phyloP scores from a whole-genome alignment of 2,113 vertebrate genomes.

The Notothenia rossii region DNA sequence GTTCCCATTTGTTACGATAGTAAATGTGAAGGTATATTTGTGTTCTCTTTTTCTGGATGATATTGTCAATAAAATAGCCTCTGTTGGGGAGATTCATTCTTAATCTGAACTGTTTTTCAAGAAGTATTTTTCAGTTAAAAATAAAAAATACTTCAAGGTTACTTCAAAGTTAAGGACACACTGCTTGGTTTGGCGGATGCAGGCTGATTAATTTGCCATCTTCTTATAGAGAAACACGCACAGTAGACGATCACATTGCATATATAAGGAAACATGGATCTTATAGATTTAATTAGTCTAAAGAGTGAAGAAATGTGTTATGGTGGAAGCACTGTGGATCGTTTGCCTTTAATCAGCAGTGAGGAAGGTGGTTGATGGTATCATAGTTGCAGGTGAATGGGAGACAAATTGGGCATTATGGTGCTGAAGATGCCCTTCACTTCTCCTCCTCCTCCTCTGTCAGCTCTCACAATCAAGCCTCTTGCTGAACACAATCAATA shows the following conservation, averaged over 20 bases:
- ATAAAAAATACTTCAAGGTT: not conserved
- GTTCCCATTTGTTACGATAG: no score
- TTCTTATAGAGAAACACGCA: not conserved
- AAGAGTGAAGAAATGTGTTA: no score
- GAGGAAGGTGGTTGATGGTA: constrained; percentile 35
- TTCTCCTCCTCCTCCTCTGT: constrained; percentile 19
- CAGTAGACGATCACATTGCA: not conserved
- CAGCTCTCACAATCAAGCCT: constrained; percentile 22
- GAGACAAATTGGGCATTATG: constrained; percentile 51
- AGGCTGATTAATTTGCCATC: not conserved
- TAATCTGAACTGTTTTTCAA: not conserved
- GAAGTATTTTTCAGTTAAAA: not conserved
- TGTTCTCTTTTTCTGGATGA: not conserved
- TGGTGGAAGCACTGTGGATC: not conserved
- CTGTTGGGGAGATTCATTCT: not conserved
- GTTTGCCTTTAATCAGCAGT: constrained; percentile 29
- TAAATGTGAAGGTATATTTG: no score
- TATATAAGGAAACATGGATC: not conserved
- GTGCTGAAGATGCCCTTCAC: constrained; percentile 60
- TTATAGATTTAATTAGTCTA: no score
- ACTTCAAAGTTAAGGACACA: not conserved
- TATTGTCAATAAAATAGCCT: not conserved
- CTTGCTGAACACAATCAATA: constrained; percentile 45
- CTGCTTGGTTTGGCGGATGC: not conserved
- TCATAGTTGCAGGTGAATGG: constrained; percentile 30